Evolutionary conservation across 2,113 vertebrate genomes (phyloP).

Genomic region (Pteruthius melanotis): DNA sequence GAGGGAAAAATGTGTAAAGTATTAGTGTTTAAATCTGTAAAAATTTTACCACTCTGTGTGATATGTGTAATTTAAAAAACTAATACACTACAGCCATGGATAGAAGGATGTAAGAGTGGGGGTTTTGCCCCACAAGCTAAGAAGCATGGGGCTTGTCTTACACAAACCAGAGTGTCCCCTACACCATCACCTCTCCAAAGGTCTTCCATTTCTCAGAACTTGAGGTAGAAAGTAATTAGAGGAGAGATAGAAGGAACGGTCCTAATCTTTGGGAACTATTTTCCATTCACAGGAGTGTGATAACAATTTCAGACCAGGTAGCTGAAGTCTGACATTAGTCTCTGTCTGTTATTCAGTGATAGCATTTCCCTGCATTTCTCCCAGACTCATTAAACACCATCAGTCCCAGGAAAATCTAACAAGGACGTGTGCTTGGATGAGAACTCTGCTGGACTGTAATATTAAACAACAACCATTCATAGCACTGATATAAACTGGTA

Average conservation of each 20-base stretch:
- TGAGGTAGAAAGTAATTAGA: neutral
- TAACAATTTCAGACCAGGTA: neutral
- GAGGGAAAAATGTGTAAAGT: neutral
- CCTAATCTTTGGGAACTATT: neutral
- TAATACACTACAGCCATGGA: neutral
- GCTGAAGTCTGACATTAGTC: neutral
- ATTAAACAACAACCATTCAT: neutral
- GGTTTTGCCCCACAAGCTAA: neutral
- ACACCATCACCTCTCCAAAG: neutral
- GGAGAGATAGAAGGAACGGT: neutral
- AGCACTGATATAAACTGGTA: neutral
- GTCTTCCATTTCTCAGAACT: neutral
- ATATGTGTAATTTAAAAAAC: neutral
- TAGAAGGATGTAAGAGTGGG: neutral
- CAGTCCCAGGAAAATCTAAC: neutral
- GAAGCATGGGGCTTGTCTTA: neutral
- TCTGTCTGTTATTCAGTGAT: neutral
- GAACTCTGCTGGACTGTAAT: neutral
- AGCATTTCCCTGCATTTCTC: constrained; percentile 32
- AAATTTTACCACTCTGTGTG: neutral
- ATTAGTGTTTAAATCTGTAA: neutral
- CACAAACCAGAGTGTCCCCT: neutral
- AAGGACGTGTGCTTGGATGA: neutral
- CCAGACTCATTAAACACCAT: neutral
- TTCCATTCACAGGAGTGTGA: neutral